phyloP scores from a whole-genome alignment of 2,797 vertebrate species.

The Threskiornis aethiopicus region DNA sequence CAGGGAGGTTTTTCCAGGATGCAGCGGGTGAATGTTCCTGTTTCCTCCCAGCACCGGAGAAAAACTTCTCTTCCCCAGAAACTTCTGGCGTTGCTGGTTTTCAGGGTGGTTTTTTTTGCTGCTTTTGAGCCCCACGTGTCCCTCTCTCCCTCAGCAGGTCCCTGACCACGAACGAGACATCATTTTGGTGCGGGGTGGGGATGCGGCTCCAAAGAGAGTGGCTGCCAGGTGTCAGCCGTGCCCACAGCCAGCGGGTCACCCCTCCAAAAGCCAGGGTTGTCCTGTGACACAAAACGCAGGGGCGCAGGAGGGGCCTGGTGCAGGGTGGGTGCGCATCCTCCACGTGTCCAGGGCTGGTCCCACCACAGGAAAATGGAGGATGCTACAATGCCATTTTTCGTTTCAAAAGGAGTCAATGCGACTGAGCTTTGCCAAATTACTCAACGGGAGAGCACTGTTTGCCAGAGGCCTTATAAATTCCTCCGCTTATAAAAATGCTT shows the following conservation, averaged over 20 bases:
- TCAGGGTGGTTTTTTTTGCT: not conserved
- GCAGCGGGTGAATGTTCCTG: not conserved
- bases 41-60: not conserved
- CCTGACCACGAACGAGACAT: not conserved
- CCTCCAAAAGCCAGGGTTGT: not conserved
- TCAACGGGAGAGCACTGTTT: not conserved
- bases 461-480: not conserved
- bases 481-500: not conserved
- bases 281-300: not conserved
- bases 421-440: not conserved
- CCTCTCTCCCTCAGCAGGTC: not conserved
- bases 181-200: not conserved
- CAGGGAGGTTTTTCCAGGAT: not conserved
- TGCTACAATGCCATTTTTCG: not conserved
- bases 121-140: not conserved
- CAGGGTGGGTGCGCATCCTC: too few relatives aligned
- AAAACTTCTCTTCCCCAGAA: not conserved
- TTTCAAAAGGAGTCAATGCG: not conserved
- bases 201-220: fast-evolving
- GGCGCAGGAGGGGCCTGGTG: not conserved
- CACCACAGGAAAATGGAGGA: not conserved
- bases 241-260: not conserved
- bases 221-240: not conserved
- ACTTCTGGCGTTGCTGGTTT: not conserved
- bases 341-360: not conserved